Base-by-base conservation (phyloP, 2,113 vertebrate species). In the Bungarus multicinctus region DNA sequence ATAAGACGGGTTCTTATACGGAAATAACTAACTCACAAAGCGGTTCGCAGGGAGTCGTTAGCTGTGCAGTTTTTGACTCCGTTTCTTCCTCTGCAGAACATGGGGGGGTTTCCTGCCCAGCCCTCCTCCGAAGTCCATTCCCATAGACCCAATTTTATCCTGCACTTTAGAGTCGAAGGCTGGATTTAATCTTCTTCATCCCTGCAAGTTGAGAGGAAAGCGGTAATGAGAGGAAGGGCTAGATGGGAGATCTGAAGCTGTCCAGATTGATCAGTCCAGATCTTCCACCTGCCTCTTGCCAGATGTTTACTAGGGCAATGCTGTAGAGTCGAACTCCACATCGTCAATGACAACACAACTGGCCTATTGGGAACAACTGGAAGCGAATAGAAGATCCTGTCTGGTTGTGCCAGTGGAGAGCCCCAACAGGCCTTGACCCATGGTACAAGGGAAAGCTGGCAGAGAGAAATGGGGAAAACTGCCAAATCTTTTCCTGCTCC, bases 1-100 rank as follows among this genome's bases (percentile, higher is more conserved):
- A 47, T 50, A 9, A 50, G 47, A 2, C 47, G 9, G 47, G 8
- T 7, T 7, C 47, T 50, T 50, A 50, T 1, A 50, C 8, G 47
- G 47, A n/a, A n/a, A n/a, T 94, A 85, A 85, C 94, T 92, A 30
- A 95, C 91, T 85, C 91, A 94, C 43, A 94, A 97, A 81, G 94
- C 87, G 39, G 43, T 45, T 43, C 90, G 43, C 2, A 1, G 7
- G 23, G 25, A 25, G 25, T 10, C 30, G 6, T 2, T 3, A 34
- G 45, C 58, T 34, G 58, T n/a, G 5, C 0, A 2, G 7, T 5
- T 30, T 8, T 10, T 16, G 14, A 10, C 8, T 1, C 22, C 1
- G 4, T 12, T 1, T 25, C 45, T 64, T 18, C 6, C 8, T 20
- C 54, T 23, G 22, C 54, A 43, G 39, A 58, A 55, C 5, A 27